Evolutionary conservation across 2,113 vertebrate genomes (phyloP).

Genomic region (Chascanopsetta lugubris): DNA sequence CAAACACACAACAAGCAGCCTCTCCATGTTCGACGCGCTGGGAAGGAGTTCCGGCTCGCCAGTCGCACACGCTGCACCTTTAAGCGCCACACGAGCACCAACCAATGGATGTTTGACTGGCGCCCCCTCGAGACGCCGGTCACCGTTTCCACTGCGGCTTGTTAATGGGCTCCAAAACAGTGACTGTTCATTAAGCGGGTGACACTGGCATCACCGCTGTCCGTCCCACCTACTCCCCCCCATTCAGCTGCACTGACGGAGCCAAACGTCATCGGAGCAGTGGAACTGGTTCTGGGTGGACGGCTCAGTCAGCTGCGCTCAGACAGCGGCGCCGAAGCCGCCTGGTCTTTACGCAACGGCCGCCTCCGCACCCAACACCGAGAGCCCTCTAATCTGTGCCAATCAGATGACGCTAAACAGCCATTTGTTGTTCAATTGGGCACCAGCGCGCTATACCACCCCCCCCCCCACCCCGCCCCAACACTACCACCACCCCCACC

Average conservation of each 20-base stretch:
- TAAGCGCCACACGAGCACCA: too few relatives aligned
- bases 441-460: conserved; percentile 47
- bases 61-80: too few relatives aligned
- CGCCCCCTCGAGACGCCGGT: too few relatives aligned
- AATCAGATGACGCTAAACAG: conserved; percentile 73
- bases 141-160: too few relatives aligned
- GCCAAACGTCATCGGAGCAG: conserved; percentile 26
- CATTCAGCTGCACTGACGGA: conserved; percentile 5
- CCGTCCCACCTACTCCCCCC: neutral
- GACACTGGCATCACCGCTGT: conserved; percentile 7
- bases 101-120: too few relatives aligned
- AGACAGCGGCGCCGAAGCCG: conserved; percentile 45
- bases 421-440: conserved; percentile 71
- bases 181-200: neutral
- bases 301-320: conserved; percentile 49
- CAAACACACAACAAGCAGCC: too few relatives aligned
- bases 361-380: conserved; percentile 64
- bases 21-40: too few relatives aligned
- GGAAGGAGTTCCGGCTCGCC: too few relatives aligned
- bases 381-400: conserved; percentile 77
- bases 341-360: conserved; percentile 51
- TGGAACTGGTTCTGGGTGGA: conserved; percentile 9
- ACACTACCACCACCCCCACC: too few relatives aligned
- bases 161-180: too few relatives aligned
- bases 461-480: too few relatives aligned